Conservation (phyloP, 2,113 vertebrate genomes). For the Tricholaema leucomelas region DNA sequence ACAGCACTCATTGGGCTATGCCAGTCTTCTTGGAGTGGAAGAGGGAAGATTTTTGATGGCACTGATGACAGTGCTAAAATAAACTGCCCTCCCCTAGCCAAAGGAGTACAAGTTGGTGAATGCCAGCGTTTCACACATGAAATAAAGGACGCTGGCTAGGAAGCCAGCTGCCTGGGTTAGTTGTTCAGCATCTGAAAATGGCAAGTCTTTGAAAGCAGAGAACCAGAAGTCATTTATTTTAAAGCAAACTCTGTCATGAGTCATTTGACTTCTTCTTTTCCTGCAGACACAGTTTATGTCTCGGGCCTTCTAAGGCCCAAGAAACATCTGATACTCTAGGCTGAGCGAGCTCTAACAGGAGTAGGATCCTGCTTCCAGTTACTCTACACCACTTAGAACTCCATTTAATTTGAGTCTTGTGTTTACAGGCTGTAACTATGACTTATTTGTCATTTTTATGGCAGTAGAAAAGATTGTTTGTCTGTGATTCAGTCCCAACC, state of each 20-base stretch:
- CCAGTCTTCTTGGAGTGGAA: neutral
- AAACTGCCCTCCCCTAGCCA: constrained; percentile 19
- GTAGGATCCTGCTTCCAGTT: constrained; percentile 42
- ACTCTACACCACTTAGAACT: constrained; percentile 17
- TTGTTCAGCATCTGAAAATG: constrained; percentile 34
- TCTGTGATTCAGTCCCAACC: neutral
- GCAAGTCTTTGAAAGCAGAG: constrained; percentile 64
- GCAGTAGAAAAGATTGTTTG: constrained; percentile 35
- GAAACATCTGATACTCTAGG: constrained; percentile 73
- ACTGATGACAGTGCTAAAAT: constrained; percentile 48
- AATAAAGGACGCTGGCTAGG: neutral
- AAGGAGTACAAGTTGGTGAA: constrained; percentile 4
- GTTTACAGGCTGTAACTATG: constrained; percentile 46
- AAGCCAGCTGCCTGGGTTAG: constrained; percentile 41
- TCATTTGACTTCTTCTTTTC: constrained; percentile 77
- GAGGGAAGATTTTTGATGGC: constrained; percentile 21
- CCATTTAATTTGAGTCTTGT: constrained; percentile 48
- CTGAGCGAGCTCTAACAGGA: constrained; percentile 40
- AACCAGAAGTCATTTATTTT: constrained; percentile 71
- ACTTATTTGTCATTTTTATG: constrained; percentile 66
- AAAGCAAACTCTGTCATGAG: constrained; percentile 76
- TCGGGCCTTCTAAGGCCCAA: constrained; percentile 61
- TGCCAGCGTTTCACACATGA: neutral
- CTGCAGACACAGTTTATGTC: constrained; percentile 71
- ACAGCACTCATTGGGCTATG: neutral